Percentiles rank a stretch among this genome's conserved stretches.
Evolutionary conservation across 2,888 invertebrate species (phyloP).

Genomic region (Melanophora roralis): DNA sequence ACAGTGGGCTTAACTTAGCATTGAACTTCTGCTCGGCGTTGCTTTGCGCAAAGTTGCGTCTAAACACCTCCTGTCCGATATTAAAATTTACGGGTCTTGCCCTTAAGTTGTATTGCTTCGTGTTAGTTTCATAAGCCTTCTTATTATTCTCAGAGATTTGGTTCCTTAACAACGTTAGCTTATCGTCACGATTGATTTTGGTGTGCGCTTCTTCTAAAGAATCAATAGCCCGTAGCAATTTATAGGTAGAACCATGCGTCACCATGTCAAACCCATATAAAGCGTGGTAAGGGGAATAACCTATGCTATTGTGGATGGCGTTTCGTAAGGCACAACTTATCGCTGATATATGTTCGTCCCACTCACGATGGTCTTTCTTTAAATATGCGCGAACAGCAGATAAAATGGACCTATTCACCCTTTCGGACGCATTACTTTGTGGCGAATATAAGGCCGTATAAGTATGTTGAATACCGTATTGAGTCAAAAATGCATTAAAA

Average conservation of each 20-base stretch:
- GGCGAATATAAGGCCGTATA: slow-evolving; percentile 68
- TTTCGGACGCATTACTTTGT: slow-evolving; percentile 70
- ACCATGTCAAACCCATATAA: slow-evolving; percentile 8
- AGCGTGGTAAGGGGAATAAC: slow-evolving; percentile 30
- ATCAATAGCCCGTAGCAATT: slow-evolving; percentile 11
- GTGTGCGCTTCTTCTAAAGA: slow-evolving; percentile 1
- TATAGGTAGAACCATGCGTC: slow-evolving; percentile 25
- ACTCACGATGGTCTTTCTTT: slow-evolving; percentile 45
- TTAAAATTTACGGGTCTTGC: neutral
- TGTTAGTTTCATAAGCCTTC: slow-evolving; percentile 13
- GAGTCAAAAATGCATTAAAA: slow-evolving; percentile 49
- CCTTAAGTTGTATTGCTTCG: neutral
- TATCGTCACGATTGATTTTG: neutral
- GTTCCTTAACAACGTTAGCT: neutral
- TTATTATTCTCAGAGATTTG: neutral
- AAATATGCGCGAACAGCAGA: slow-evolving; percentile 64
- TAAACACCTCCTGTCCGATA: neutral
- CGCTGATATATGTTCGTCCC: slow-evolving; percentile 37
- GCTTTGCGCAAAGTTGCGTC: neutral
- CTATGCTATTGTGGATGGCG: slow-evolving; percentile 20
- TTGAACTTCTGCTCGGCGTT: neutral
- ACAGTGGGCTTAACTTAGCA: neutral
- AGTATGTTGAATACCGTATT: slow-evolving; percentile 47
- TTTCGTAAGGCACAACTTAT: neutral
- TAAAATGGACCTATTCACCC: slow-evolving; percentile 67